A percentile compares a stretch with the other conserved stretches of the same genome.
These are phyloP conservation scores for Artibeus lituratus DNA, from an alignment of 2,797 vertebrate genomes.

Conservation along the genomic window DNA sequence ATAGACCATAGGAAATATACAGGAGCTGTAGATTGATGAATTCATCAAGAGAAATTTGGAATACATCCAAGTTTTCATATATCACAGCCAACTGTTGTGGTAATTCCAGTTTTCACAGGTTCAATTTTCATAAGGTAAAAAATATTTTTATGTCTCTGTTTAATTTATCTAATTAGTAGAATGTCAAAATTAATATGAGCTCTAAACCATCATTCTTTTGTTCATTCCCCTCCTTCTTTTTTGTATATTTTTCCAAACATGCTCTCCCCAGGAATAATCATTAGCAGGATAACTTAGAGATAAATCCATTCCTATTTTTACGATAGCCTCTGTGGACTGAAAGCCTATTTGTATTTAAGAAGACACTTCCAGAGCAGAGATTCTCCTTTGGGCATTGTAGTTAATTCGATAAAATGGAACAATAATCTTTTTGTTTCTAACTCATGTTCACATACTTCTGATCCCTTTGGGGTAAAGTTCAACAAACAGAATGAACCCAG, in stretches of 20 bases:
- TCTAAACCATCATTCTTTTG: neutral
- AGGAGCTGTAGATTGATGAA: neutral
- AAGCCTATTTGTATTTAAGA: conserved; percentile 9
- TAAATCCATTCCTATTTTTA: neutral
- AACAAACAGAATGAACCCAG: neutral
- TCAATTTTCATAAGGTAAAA: neutral
- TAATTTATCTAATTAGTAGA: neutral
- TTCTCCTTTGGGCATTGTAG: conserved; percentile 34
- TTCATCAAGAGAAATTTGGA: neutral
- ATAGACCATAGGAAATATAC: neutral
- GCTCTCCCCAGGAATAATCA: neutral
- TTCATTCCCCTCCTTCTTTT: neutral
- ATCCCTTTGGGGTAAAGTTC: conserved; percentile 28
- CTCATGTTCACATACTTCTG: conserved; percentile 6
- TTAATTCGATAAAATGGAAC: conserved; percentile 55
- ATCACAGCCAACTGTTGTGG: neutral
- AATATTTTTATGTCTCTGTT: neutral
- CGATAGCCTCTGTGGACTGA: neutral
- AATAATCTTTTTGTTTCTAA: conserved; percentile 55
- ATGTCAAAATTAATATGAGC: neutral
- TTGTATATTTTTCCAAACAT: neutral
- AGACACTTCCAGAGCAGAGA: neutral
- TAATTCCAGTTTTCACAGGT: neutral
- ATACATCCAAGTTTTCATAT: neutral
- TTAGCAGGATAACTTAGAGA: neutral